phyloP scores from a whole-genome alignment of 2,888 invertebrate genomes.

The Ametastegia equiseti region DNA sequence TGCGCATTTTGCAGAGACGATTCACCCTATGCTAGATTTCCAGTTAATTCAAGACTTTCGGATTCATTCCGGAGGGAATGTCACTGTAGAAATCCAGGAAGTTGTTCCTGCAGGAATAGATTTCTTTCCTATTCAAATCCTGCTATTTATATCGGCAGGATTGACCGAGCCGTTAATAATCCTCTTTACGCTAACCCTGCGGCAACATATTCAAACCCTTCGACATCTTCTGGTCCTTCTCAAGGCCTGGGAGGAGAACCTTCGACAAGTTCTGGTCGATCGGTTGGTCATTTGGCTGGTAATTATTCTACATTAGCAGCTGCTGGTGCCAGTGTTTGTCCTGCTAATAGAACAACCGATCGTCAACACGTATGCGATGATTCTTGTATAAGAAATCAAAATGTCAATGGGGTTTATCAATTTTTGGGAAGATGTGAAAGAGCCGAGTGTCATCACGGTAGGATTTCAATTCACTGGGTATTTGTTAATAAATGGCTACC shows the following conservation, averaged over 20 bases:
- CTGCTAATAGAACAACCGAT: conserved; percentile 77
- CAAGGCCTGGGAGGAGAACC: conserved; percentile 50
- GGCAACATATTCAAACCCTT: conserved; percentile 59
- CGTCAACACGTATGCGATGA: conserved; percentile 75
- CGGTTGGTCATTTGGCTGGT: conserved; percentile 53
- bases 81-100: conserved; percentile 64
- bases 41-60: conserved; percentile 55
- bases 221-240: conserved; percentile 64
- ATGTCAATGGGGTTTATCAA: conserved; percentile 66
- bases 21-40: conserved; percentile 58
- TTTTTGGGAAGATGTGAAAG: conserved; percentile 67
- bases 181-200: conserved; percentile 68
- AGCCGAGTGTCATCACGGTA: conserved; percentile 70
- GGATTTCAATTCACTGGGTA: conserved; percentile 83
- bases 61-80: conserved; percentile 65
- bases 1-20: conserved; percentile 70
- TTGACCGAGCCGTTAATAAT: conserved; percentile 68
- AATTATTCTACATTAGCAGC: conserved; percentile 57
- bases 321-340: conserved; percentile 74
- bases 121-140: conserved; percentile 66
- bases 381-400: conserved; percentile 76
- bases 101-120: conserved; percentile 65
- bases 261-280: conserved; percentile 52
- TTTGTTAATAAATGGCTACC: conserved; percentile 83
- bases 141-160: conserved; percentile 67